phyloP scores from a whole-genome alignment of 92 coral and sea anemone genomes.

The Metridium senile region DNA sequence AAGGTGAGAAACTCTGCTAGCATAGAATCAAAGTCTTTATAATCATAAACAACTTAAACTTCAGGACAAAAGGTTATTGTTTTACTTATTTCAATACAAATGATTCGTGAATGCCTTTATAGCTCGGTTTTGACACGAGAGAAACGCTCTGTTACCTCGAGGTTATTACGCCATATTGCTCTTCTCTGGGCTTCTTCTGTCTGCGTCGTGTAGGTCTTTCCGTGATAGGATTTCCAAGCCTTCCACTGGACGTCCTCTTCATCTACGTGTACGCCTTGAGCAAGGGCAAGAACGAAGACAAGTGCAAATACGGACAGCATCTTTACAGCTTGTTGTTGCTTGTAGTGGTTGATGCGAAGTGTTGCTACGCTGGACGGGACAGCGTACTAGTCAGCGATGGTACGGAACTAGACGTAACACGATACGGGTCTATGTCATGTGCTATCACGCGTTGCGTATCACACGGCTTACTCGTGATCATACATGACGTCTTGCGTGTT shows the following conservation, averaged over 20 bases:
- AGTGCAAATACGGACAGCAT: conserved; percentile 47
- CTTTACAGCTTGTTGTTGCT: not conserved
- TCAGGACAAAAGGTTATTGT: not conserved
- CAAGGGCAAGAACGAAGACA: conserved; percentile 27
- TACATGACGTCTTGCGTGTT: not conserved
- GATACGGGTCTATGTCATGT: not conserved
- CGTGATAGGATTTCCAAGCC: conserved; percentile 72
- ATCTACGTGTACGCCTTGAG: conserved; percentile 30
- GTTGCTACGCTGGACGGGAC: not conserved
- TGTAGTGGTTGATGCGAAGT: not conserved
- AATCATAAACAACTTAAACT: too few species aligned
- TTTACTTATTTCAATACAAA: not conserved
- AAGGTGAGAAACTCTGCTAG: too few species aligned
- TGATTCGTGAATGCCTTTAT: too few species aligned
- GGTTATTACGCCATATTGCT: conserved; percentile 72
- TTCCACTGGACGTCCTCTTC: conserved; percentile 62
- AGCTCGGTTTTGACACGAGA: too few species aligned
- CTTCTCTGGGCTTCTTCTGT: conserved; percentile 60
- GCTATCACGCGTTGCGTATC: conserved; percentile 3
- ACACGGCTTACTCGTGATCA: not conserved
- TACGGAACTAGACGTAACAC: conserved; percentile 22
- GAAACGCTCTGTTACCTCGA: conserved; percentile 40
- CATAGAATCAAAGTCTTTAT: too few species aligned
- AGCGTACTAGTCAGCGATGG: conserved; percentile 4
- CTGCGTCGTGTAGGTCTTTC: conserved; percentile 42